Evolutionary conservation across 2,797 vertebrate genomes (phyloP).

Genomic region (Gambusia yucatana): DNA sequence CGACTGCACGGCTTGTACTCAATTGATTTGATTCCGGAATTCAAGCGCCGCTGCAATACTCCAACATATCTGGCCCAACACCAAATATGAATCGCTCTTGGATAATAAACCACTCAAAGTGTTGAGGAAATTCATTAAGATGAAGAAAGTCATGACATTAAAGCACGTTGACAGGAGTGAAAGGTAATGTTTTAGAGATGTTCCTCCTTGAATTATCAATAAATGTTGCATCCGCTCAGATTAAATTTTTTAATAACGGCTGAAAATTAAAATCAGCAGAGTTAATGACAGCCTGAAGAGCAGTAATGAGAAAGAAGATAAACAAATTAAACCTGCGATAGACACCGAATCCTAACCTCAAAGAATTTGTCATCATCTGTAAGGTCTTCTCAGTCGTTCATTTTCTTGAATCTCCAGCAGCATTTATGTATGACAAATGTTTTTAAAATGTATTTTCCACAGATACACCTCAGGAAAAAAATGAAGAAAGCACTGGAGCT

Average conservation of each 20-base stretch:
- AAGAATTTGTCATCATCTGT: neutral
- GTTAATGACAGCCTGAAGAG: slow-evolving; percentile 9
- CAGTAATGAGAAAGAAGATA: neutral
- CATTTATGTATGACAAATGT: neutral
- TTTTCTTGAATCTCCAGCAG: neutral
- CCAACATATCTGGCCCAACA: neutral
- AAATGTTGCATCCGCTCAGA: slow-evolving; percentile 6
- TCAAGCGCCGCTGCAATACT: neutral
- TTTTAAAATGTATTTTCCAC: neutral
- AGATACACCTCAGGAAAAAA: neutral
- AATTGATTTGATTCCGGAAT: slow-evolving; percentile 28
- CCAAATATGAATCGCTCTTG: slow-evolving; percentile 11
- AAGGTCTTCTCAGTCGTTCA: neutral
- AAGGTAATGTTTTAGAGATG: slow-evolving; percentile 7
- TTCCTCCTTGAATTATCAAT: slow-evolving; percentile 13
- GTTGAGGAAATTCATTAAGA: slow-evolving; percentile 13
- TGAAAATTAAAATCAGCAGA: slow-evolving; percentile 10
- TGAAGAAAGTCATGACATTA: slow-evolving; percentile 5
- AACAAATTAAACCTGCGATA: slow-evolving; percentile 9
- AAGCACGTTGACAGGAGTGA: slow-evolving; percentile 5
- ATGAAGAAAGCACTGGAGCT: no score
- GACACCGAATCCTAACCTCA: neutral
- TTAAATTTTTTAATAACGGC: slow-evolving; percentile 19
- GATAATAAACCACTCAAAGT: slow-evolving; percentile 29
- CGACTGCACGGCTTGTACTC: neutral